These are phyloP conservation scores for Brienomyrus longianalis DNA, from an alignment of 2,113 vertebrate genomes.

Conservation along the genomic window DNA sequence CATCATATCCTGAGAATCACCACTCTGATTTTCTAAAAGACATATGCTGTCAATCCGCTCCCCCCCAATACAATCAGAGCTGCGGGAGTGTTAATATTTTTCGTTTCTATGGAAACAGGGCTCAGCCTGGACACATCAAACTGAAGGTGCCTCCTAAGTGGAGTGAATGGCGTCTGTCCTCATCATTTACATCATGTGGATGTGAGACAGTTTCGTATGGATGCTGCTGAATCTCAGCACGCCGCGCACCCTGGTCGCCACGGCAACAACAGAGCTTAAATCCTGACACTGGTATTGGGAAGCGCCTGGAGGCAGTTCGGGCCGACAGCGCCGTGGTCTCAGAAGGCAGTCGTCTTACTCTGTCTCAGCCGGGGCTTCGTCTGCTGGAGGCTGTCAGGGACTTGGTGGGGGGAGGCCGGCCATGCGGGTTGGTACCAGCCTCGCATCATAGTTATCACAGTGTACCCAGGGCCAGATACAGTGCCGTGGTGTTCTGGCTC, in stretches of 20 bases:
- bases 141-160: background rate
- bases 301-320: background rate
- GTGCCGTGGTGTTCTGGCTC: background rate
- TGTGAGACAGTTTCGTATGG: background rate
- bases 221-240: background rate
- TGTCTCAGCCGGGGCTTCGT: background rate
- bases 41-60: background rate
- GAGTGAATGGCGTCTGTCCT: background rate
- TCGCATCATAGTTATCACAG: too few species aligned
- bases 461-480: background rate
- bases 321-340: background rate
- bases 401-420: background rate
- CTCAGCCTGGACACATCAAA: background rate
- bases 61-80: background rate
- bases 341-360: background rate
- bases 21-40: background rate
- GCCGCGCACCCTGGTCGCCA: background rate
- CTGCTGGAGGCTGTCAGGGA: background rate
- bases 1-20: background rate
- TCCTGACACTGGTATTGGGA: background rate
- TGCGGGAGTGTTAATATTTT: background rate
- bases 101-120: slow-evolving; percentile 19
- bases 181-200: background rate
- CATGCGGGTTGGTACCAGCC: background rate
- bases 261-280: background rate